phyloP scores from a whole-genome alignment of 1,140 invertebrate species.

The Tribolium castaneum region DNA sequence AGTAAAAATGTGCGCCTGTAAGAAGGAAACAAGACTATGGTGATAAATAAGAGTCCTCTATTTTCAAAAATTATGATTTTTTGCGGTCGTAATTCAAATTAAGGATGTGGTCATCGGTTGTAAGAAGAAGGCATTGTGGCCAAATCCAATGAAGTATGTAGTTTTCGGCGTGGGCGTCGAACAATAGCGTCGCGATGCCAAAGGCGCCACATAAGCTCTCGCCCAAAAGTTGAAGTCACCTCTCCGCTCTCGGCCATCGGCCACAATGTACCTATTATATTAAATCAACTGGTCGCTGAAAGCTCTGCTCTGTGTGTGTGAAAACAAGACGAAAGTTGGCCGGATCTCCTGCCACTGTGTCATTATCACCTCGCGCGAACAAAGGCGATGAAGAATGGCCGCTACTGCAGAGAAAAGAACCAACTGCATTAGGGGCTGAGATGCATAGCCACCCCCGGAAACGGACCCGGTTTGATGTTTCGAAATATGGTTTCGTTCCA shows the following conservation, averaged over 20 bases:
- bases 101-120: slow-evolving; percentile 39
- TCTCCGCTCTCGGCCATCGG: slow-evolving; percentile 53
- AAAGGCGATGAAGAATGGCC: slow-evolving; percentile 62
- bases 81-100: not conserved
- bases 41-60: too few species aligned
- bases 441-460: slow-evolving; percentile 42
- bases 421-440: slow-evolving; percentile 57
- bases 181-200: slow-evolving; percentile 45
- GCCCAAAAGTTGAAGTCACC: slow-evolving; percentile 51
- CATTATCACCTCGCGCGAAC: slow-evolving; percentile 62
- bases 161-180: slow-evolving; percentile 30
- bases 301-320: slow-evolving; percentile 25
- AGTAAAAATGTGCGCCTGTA: too few species aligned
- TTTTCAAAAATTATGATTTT: not conserved
- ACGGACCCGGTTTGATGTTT: slow-evolving; percentile 51
- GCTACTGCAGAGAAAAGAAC: slow-evolving; percentile 55
- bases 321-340: slow-evolving; percentile 60
- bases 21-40: too few species aligned
- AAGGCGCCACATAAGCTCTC: slow-evolving; percentile 56
- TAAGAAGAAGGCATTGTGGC: slow-evolving; percentile 23
- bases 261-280: slow-evolving; percentile 61
- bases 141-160: slow-evolving; percentile 47
- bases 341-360: slow-evolving; percentile 59
- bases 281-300: slow-evolving; percentile 57
- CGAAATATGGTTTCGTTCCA: slow-evolving; percentile 56